phyloP scores from a whole-genome alignment of 2,888 invertebrate species.

The Agapostemon virescens region DNA sequence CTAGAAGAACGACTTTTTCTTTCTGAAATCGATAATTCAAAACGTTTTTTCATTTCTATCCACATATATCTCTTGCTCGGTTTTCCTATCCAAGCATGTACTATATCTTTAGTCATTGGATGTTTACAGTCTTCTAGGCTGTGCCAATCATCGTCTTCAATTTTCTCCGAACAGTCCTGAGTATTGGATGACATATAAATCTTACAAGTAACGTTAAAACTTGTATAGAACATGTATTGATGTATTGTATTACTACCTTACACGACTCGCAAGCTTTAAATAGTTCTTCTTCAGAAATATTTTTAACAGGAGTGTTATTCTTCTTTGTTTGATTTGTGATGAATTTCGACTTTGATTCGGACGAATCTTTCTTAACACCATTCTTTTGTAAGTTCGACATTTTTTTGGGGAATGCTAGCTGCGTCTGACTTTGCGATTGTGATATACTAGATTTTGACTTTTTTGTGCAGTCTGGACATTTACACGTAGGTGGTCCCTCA shows the following conservation, averaged over 20 bases:
- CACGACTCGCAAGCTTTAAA: constrained; percentile 61
- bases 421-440: constrained; percentile 63
- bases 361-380: constrained; percentile 57
- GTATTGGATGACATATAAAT: constrained; percentile 25
- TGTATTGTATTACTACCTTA: constrained; percentile 58
- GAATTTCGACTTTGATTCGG: constrained; percentile 59
- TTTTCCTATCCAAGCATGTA: constrained; percentile 75
- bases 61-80: constrained; percentile 75
- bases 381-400: constrained; percentile 55
- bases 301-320: constrained; percentile 56
- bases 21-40: constrained; percentile 81
- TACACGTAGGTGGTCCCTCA: constrained; percentile 76
- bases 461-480: constrained; percentile 77
- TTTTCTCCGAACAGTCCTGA: constrained; percentile 68
- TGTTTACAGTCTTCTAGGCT: constrained; percentile 66
- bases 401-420: constrained; percentile 65
- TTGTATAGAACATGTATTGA: constrained; percentile 25
- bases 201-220: constrained; percentile 10
- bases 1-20: constrained; percentile 84
- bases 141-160: constrained; percentile 64
- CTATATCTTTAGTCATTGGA: constrained; percentile 70
- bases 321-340: constrained; percentile 66
- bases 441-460: constrained; percentile 69
- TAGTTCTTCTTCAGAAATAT: constrained; percentile 62
- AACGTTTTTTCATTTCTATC: constrained; percentile 77